Base-by-base conservation (phyloP, 1,140 invertebrate genomes). In the Pogonomyrmex barbatus region DNA sequence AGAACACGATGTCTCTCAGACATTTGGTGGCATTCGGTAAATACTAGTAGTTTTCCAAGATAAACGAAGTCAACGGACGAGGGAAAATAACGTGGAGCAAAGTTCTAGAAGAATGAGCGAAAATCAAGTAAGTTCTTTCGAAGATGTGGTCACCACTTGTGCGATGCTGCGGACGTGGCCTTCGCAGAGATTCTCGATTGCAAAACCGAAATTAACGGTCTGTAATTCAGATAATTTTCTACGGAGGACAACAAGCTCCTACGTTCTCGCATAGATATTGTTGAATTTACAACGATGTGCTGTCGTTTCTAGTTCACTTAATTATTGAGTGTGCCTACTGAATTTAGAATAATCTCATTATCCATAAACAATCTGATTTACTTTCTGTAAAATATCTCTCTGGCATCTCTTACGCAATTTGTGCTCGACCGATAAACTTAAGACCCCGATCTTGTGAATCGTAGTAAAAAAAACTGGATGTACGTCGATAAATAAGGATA, bases 61-160 rank as follows among this genome's bases (percentile, higher is more conserved):
- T 54, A 42, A 54, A 30, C 17, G 6, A 39, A 68, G 36, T 8
- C 42, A 36, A 81, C 8, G 47, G 12, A 50, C 33, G 33, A 52
- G n/a, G 33, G 17, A 36, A 47, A 12, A 42, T n/a, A 54, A 33
- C 6, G 39, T 6, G n/a, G 47, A 39, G 50, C 24, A 36, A 70
- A n/a, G n/a, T n/a, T 78, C 14, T 10, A 65, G 60, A 77, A 33
- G 58, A 77, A 45, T 36, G 75, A 50, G 75, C 75, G 63, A 81
- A 68, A 56, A 42, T 68, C 36, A 68, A 79, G 33, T 24, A 2
- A 67, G 68, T 10, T 52, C 33, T 9, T 79, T 63, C 58, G n/a
- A n/a, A 77, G 58, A 17, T 4, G 8, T 17, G 33, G 24, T 45
- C 54, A 24, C 45, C 60, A 33, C 58, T 70, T 45, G 67, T 33